Evolutionary conservation across 2,113 vertebrate species (phyloP).

Genomic region (Muntiacus muntjak): DNA sequence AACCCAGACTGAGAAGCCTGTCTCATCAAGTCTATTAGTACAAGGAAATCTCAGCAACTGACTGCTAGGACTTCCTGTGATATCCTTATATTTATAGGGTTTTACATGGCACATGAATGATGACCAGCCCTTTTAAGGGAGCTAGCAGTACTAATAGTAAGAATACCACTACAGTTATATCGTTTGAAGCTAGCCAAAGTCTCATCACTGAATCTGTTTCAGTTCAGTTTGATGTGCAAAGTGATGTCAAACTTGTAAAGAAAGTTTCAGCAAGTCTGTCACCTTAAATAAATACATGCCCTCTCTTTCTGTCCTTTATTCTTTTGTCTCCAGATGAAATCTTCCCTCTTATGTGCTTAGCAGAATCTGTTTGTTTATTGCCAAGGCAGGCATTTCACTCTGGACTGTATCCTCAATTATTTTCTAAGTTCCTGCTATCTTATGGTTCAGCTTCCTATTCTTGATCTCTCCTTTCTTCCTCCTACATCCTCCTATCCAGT

Average conservation of each 20-base stretch:
- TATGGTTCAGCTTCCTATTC: neutral
- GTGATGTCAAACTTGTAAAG: neutral
- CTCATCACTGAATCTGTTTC: neutral
- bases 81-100: neutral
- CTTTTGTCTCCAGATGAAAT: neutral
- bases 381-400: neutral
- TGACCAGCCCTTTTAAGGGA: neutral
- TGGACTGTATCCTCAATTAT: neutral
- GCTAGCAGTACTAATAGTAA: neutral
- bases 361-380: neutral
- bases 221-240: neutral
- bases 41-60: neutral
- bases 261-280: neutral
- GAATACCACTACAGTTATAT: neutral
- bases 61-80: neutral
- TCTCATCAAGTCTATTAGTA: neutral
- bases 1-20: neutral
- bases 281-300: neutral
- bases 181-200: neutral
- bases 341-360: neutral
- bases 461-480: neutral
- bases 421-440: neutral
- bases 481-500: neutral
- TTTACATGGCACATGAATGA: neutral
- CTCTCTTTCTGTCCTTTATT: neutral